Base-by-base conservation (phyloP, 1,140 invertebrate species). In the Drosophila pallidifrons region DNA sequence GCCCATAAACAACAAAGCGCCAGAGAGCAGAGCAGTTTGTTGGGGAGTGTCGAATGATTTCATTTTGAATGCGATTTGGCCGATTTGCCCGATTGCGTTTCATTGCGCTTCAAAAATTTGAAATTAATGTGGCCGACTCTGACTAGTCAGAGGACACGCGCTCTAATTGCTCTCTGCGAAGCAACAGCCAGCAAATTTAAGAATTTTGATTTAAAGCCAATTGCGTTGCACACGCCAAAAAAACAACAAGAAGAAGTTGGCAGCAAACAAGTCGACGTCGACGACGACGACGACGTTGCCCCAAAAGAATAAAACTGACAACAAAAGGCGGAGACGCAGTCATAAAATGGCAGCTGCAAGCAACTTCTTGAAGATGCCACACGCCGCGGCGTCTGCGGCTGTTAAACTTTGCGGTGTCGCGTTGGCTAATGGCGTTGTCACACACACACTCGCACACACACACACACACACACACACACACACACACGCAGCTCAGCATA, bases 291-390 rank as follows among this genome's bases (percentile, higher is more conserved):
- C 20, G 20, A 25, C 20, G 20, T 25, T 25, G 20, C 20, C 20
- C 20, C 20, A 25, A 25, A 63, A 58, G 45, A 51, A 41, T 38
- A 38, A 38, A 79, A 25, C 68, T 60, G 68, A 81, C 81, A 86
- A 85, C 81, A 83, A 81, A 83, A 81, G 77, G 59, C 58, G 28
- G 15, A 16, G 6, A 25, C 16, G 63, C 63, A 80, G 81, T 80
- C 81, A 83, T 82, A 80, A 83, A 83, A 82, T 86, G 78, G 78
- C 82, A 87, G 78, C 75, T 78, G 75, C 59, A 79, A 69, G 63
- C 46, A 28, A 54, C 60, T 49, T 41, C 49, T 55, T 55, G 51
- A 60, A 64, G 75, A 68, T 54, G 67, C 63, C 57, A 66, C 58
- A 60, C 63, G 38, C 68, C 61, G 51, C 54, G 51, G 63, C 57